Percentiles rank a stretch among this genome's conserved stretches.
These are phyloP conservation scores for Drosophila anceps DNA, from an alignment of 2,888 invertebrate species.

Conservation along the genomic window DNA sequence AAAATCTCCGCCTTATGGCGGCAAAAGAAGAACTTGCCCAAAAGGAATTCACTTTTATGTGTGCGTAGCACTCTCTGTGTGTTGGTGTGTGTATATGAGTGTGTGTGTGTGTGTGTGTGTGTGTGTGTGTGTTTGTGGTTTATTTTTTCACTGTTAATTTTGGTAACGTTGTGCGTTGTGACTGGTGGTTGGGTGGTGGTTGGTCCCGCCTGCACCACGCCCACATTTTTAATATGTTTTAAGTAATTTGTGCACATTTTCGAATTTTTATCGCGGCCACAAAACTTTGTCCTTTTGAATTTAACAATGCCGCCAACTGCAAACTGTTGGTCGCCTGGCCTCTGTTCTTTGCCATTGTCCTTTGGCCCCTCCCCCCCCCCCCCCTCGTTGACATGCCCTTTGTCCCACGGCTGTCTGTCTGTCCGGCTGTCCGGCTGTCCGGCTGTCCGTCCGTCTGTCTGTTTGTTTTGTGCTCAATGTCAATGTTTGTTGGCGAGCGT, in stretches of 20 bases:
- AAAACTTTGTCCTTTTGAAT: conserved; percentile 70
- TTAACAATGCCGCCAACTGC: conserved; percentile 46
- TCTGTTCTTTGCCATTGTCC: background rate
- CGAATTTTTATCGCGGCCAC: conserved; percentile 72
- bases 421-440: background rate
- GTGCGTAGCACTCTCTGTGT: background rate
- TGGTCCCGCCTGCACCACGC: background rate
- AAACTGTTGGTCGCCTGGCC: conserved; percentile 36
- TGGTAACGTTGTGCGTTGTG: conserved; percentile 43
- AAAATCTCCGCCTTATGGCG: conserved; percentile 16
- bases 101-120: background rate
- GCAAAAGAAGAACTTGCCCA: conserved; percentile 16
- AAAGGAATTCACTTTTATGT: conserved; percentile 34
- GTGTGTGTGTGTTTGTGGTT: background rate
- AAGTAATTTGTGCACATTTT: conserved; percentile 76
- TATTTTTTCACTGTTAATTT: conserved; percentile 63
- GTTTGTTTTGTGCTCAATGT: conserved; percentile 17
- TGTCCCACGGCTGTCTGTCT: background rate
- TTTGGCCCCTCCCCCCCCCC: too few species aligned
- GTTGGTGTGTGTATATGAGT: background rate
- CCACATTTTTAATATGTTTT: conserved; percentile 69
- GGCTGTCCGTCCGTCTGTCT: background rate
- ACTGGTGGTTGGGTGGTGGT: background rate
- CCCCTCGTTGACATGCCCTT: conserved; percentile 6
- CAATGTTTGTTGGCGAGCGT: conserved; percentile 63